Evolutionary conservation across 2,113 vertebrate species (phyloP), one percentile per base, ranked within the genome.

Genomic region (Halcyon malimbica): DNA sequence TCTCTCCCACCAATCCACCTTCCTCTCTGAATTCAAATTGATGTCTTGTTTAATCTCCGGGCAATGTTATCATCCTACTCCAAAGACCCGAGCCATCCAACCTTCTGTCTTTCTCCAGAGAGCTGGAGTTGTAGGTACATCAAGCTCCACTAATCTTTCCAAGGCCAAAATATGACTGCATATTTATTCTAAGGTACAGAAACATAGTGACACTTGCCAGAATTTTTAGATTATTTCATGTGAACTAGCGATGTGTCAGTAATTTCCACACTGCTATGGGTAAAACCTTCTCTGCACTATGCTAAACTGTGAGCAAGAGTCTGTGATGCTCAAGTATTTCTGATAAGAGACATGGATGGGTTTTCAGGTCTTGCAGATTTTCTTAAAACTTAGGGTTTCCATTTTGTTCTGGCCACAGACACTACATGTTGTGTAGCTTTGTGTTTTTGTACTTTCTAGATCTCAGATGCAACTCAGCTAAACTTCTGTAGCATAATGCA

Each of bases 131-230:
- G 28, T 51, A 51, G 50, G 50, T 77, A 57, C 56, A 26, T 13
- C 21, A 44, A 77, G 5, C 31, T 82, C 26, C 1, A 1, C 26
- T 0, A 1, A 63, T 31, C 3, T 50, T 75, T 63, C 35, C 48
- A n/a, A 56, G 18, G 26, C 51, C 53, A 46, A 46, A 46, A 16
- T 46, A 17, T 46, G 44, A 18, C 44, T 46, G 44, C 16, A 44
- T 44, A 46, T 46, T 46, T 46, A 19, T 46, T 46, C 44, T 46
- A 19, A 19, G 44, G 44, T 46, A 46, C 44, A 46, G 18, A 46
- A 46, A 46, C 44, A 46, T 18, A 46, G 44, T 46, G 44, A 46
- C 17, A 46, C 44, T 46, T 46, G 44, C 8, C 44, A 46, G 44
- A 17, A 46, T 46, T 46, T 46, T 46, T 46, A 46, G 44, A 46